Conservation (phyloP, 37 sponge, comb jelly and placozoan genomes). For the Aplysina aerophoba region DNA sequence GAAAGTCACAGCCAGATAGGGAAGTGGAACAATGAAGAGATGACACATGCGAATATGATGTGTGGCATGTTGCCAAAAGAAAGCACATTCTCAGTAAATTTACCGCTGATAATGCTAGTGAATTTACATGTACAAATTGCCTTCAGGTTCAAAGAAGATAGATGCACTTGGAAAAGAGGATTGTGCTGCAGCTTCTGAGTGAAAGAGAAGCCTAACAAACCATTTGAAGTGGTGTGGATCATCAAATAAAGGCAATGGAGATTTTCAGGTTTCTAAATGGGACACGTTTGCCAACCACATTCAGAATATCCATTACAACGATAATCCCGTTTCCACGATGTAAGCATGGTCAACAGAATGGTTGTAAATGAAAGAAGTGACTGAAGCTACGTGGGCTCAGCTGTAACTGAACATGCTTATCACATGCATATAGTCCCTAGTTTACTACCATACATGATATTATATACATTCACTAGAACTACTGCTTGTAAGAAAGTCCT, state of each 20-base stretch:
- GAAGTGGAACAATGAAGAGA: conserved; percentile 10
- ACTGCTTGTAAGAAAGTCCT: too few species aligned
- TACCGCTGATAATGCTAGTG: too few species aligned
- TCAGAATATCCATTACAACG: neutral
- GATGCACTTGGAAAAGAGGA: conserved; percentile 37
- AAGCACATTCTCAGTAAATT: neutral
- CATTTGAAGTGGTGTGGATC: conserved; percentile 59
- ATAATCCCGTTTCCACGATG: neutral
- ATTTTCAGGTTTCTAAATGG: neutral
- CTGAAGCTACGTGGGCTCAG: too few species aligned
- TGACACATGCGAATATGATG: conserved; percentile 1
- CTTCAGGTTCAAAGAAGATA: conserved; percentile 35
- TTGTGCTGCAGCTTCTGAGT: conserved; percentile 39
- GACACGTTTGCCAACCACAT: neutral
- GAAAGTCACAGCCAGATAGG: conserved; percentile 25
- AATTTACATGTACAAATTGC: too few species aligned
- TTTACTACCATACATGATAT: too few species aligned
- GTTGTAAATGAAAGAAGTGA: too few species aligned
- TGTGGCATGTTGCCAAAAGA: conserved; percentile 48
- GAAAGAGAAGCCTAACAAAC: conserved; percentile 54
- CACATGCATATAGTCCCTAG: too few species aligned
- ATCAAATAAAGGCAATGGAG: neutral
- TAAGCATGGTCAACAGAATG: neutral
- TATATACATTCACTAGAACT: neutral
- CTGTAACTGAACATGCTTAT: too few species aligned